Percentiles rank a stretch among this genome's conserved stretches.
Conservation (phyloP, 2,888 invertebrate genomes). For the Galeopsomyia nigrocyanea region DNA sequence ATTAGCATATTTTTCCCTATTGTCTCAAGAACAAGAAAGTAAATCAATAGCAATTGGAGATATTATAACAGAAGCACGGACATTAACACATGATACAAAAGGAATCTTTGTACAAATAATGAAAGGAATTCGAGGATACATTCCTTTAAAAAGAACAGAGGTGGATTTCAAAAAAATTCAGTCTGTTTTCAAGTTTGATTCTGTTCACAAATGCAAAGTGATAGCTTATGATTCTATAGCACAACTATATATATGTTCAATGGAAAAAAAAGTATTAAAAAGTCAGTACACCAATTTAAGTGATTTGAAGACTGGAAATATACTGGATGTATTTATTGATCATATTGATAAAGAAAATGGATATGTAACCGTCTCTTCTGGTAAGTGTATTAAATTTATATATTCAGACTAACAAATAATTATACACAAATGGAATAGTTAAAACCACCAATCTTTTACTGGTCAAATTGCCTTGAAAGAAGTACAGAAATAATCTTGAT, state of each 20-base stretch:
- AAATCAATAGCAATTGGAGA: constrained; percentile 72
- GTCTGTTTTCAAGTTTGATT: constrained; percentile 70
- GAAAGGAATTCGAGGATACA: constrained; percentile 58
- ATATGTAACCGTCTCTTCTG: constrained; percentile 56
- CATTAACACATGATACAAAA: constrained; percentile 67
- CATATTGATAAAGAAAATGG: constrained; percentile 53
- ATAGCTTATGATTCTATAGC: constrained; percentile 78
- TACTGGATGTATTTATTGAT: constrained; percentile 55
- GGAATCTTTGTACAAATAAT: constrained; percentile 65
- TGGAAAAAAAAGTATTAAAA: constrained; percentile 72
- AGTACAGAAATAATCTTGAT: too few species aligned
- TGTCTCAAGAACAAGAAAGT: constrained; percentile 54
- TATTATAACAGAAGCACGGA: constrained; percentile 73
- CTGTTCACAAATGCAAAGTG: constrained; percentile 71
- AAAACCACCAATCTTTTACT: too few species aligned
- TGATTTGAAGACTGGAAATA: constrained; percentile 58
- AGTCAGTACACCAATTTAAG: constrained; percentile 71
- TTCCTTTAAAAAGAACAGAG: constrained; percentile 59
- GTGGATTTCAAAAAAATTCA: constrained; percentile 63
- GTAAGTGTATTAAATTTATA: constrained; percentile 24
- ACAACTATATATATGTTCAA: constrained; percentile 77
- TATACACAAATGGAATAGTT: too few species aligned
- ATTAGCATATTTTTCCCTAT: constrained; percentile 76
- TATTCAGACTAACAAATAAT: neutral
- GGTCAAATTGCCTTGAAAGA: too few species aligned